Base-by-base conservation (phyloP, 2,888 invertebrate species). In the Lasioglossum marginatum region DNA sequence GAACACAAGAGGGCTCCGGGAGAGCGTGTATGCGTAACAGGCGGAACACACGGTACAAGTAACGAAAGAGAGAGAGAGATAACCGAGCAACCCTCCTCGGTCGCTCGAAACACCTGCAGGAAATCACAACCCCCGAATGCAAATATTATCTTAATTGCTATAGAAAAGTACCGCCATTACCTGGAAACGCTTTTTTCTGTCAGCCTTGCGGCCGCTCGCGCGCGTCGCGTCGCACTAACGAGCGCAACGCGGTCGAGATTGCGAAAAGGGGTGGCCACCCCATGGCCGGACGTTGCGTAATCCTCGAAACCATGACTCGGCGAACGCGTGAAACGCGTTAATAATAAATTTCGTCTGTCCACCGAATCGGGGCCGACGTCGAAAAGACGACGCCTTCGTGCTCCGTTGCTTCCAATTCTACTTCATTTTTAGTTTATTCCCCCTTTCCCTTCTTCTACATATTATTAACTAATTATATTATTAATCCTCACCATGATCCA, bases 71-170 rank as follows among this genome's bases (percentile, higher is more conserved):
- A 1, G 60, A 63, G 60, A 16, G 27, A 14, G 27, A 27, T 27
- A 60, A 16, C 63, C 82, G 90, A 88, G 48, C 87, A 83, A 87
- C 89, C 87, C 88, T 81, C 86, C 86, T 79, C 83, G 82, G 48
- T 27, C 75, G 81, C 81, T 82, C 83, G 89, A 89, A 92, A 92
- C 95, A 95, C 95, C 95, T 95, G 95, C 95, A 95, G 95, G 95
- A 95, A 95, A 95, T 95, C 95, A 94, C 94, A 92, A 94, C 94
- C 93, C 93, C 91, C 90, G 89, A 94, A 94, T 94, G 95, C 94
- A 94, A 95, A 95, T 95, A 94, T 95, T 95, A 94, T 94, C 95
- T 94, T 94, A 94, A 94, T 94, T 94, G 93, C 93, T 92, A 90
- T 88, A 89, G 92, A 93, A 93, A 93, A 92, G 86, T 89, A 91